Percentiles rank a stretch among this genome's conserved stretches.
Evolutionary conservation across 2,113 vertebrate species (phyloP).

Genomic region (Chionodraco myersi): DNA sequence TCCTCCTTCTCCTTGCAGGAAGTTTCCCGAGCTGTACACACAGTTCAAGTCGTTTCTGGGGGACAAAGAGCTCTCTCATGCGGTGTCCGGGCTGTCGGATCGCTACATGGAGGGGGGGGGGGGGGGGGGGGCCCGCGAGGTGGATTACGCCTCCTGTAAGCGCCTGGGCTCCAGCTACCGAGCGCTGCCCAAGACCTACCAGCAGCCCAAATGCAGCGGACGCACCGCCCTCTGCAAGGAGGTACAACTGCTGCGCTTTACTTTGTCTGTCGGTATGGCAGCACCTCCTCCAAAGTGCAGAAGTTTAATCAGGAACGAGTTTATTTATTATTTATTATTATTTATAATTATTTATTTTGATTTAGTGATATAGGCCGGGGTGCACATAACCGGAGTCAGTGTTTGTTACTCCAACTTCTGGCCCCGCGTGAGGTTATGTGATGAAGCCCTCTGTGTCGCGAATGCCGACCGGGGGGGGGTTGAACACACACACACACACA

Average conservation of each 20-base stretch:
- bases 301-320: no score
- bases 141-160: conserved; percentile 98
- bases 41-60: conserved; percentile 99
- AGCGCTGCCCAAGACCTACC: conserved; percentile 97
- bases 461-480: no score
- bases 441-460: no score
- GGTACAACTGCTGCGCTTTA: conserved; percentile 77
- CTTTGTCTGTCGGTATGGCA: no score
- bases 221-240: conserved; percentile 98
- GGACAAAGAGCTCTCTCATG: conserved; percentile 95
- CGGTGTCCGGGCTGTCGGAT: conserved; percentile 89
- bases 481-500: no score
- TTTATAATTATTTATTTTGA: no score
- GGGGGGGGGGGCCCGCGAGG: conserved; percentile 95
- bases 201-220: conserved; percentile 98
- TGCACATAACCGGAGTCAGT: no score
- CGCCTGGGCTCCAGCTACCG: conserved; percentile 97
- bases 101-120: conserved; percentile 93
- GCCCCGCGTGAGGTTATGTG: no score
- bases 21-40: conserved; percentile 97
- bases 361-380: no score
- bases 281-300: no score
- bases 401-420: no score
- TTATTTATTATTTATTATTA: no score
- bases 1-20: conserved; percentile 85